Conservation (phyloP, 2,888 invertebrate genomes). For the Yponomeuta cagnagella region DNA sequence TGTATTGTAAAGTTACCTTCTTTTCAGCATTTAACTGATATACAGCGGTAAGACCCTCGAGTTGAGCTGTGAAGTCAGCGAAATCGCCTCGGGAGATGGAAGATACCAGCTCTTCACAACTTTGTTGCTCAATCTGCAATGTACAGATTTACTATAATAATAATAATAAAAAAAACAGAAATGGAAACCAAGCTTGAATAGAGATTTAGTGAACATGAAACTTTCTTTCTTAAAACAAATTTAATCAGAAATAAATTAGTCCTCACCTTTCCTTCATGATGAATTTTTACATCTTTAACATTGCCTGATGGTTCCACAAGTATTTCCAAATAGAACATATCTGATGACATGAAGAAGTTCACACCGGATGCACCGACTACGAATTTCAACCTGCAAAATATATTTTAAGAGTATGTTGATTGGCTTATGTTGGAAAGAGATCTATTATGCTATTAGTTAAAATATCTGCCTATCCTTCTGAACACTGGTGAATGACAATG, state of each 20-base stretch:
- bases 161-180: background rate
- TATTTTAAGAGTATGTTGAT: background rate
- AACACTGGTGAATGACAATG: no score
- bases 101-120: constrained; percentile 91
- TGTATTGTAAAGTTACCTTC: constrained; percentile 63
- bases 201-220: no score
- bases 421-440: no score
- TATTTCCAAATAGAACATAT: constrained; percentile 97
- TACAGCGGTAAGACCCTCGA: constrained; percentile 93
- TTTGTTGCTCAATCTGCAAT: constrained; percentile 80
- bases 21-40: constrained; percentile 95
- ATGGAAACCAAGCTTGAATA: no score
- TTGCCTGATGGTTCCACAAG: constrained; percentile 87
- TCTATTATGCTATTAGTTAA: no score
- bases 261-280: constrained; percentile 89
- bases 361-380: constrained; percentile 88
- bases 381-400: constrained; percentile 84
- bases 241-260: background rate
- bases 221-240: no score
- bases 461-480: no score
- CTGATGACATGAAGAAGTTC: constrained; percentile 93
- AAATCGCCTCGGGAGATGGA: constrained; percentile 91
- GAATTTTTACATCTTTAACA: constrained; percentile 91
- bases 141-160: background rate
- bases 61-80: constrained; percentile 91